Percentiles rank a stretch among this genome's conserved stretches.
These are phyloP conservation scores for Hemichromis elongatus DNA, from an alignment of 2,113 vertebrate species.

Conservation along the genomic window DNA sequence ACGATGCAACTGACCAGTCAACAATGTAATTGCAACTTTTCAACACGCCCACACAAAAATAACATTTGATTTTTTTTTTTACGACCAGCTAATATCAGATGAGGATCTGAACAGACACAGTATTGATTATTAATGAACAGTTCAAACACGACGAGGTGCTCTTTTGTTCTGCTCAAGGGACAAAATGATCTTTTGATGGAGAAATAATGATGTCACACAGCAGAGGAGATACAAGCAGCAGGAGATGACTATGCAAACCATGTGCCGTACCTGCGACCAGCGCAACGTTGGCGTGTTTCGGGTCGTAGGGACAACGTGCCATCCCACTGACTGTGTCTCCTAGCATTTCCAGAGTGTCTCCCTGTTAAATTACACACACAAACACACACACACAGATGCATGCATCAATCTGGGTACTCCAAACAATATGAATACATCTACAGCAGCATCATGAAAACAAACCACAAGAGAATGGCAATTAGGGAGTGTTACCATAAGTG, in stretches of 20 bases:
- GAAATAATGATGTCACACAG: not conserved
- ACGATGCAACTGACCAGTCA: not conserved
- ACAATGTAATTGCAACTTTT: conserved; percentile 27
- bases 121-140: conserved; percentile 3
- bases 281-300: conserved; percentile 93
- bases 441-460: conserved; percentile 43
- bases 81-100: not conserved
- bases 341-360: conserved; percentile 85
- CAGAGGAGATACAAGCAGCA: too few relatives aligned
- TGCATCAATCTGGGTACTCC: conserved; percentile 2
- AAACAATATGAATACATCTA: conserved; percentile 29
- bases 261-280: conserved; percentile 86
- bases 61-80: not conserved
- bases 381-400: not conserved
- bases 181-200: not conserved
- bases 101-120: not conserved
- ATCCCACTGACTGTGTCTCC: conserved; percentile 92
- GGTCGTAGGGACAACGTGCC: conserved; percentile 95
- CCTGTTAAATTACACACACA: conserved; percentile 62
- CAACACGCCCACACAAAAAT: not conserved
- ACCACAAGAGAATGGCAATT: conserved; percentile 60
- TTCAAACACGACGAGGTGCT: not conserved
- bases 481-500: conserved; percentile 46
- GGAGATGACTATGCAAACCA: not conserved
- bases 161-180: not conserved